Percentiles rank a stretch among this genome's conserved stretches.
These are phyloP conservation scores for Dinocampus coccinellae DNA, from an alignment of 2,888 invertebrate species.

Conservation along the genomic window DNA sequence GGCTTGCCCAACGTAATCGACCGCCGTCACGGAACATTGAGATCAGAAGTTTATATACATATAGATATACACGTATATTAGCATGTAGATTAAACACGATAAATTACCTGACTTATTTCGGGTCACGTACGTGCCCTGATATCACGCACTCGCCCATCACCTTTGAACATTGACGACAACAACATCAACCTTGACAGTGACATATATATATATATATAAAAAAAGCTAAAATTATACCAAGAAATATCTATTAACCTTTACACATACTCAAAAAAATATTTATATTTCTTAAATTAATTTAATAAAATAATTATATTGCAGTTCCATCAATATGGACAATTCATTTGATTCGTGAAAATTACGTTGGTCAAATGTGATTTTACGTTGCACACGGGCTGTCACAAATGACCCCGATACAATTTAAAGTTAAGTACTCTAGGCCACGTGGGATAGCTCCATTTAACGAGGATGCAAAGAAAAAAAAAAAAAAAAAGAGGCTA, in stretches of 20 bases:
- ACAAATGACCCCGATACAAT: conserved; percentile 46
- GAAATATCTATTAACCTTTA: not conserved
- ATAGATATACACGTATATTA: not conserved
- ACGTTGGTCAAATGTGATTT: not conserved
- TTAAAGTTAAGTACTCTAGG: conserved; percentile 45
- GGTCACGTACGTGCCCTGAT: conserved; percentile 12
- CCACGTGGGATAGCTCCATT: conserved; percentile 39
- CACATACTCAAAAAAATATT: not conserved
- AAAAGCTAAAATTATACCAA: not conserved
- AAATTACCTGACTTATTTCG: conserved; percentile 13
- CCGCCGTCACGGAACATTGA: conserved; percentile 34
- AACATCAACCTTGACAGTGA: conserved; percentile 4
- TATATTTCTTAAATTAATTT: not conserved
- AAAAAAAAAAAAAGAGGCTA: conserved; percentile 39
- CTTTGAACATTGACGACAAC: not conserved
- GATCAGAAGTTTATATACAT: not conserved
- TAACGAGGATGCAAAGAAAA: conserved; percentile 40
- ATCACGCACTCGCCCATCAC: not conserved
- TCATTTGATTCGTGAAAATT: not conserved
- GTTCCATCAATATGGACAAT: not conserved
- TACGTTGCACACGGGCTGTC: conserved; percentile 2
- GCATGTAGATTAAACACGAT: conserved; percentile 8
- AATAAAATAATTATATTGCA: not conserved
- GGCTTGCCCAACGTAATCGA: conserved; percentile 24
- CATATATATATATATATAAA: too few species aligned